A percentile compares a stretch with the other conserved stretches of the same genome.
phyloP scores from a whole-genome alignment of 2,113 vertebrate genomes.

The Genyomyrus donnyi region DNA sequence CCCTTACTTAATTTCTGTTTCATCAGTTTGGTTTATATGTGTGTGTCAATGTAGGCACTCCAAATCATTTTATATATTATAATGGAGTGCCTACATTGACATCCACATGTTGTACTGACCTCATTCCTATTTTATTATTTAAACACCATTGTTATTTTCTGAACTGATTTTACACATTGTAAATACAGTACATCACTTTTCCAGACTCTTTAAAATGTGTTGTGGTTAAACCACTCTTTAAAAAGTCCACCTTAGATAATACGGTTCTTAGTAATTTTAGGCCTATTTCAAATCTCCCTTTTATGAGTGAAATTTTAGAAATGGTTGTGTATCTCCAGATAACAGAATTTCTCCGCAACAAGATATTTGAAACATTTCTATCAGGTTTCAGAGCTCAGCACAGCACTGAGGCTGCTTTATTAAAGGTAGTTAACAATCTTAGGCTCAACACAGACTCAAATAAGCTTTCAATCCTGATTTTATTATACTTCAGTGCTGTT shows the following conservation, averaged over 20 bases:
- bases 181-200: background rate
- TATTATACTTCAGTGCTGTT: background rate
- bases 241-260: background rate
- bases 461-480: background rate
- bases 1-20: no score
- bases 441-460: no score
- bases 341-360: background rate
- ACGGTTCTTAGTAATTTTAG: background rate
- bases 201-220: background rate
- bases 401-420: background rate
- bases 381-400: background rate
- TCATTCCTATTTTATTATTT: background rate
- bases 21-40: no score
- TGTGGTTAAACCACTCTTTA: background rate
- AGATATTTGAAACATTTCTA: background rate
- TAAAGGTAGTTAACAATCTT: no score
- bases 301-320: background rate
- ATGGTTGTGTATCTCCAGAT: background rate
- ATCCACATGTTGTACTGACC: background rate
- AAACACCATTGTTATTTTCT: background rate
- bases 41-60: no score
- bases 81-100: no score
- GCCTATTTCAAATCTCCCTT: no score
- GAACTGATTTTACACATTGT: background rate
- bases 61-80: no score